Evolutionary conservation across 1,140 invertebrate species (phyloP), one percentile per base, ranked within the genome.

Genomic region (Camponotus floridanus): DNA sequence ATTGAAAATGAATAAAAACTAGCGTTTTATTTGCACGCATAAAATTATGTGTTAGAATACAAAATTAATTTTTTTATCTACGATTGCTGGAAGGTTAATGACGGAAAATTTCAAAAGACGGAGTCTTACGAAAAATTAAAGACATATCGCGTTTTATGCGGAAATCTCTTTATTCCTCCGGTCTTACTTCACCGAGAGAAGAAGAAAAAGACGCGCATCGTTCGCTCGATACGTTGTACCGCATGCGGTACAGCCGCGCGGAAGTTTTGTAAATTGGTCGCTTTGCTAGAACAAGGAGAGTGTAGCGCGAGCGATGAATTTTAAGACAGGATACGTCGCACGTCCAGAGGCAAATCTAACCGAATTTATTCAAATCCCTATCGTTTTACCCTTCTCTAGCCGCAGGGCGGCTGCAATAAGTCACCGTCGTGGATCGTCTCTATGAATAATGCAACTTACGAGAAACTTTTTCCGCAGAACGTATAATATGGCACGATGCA

Each of bases 281-380:
- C 67, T 73, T 73, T 73, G 51, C 57, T n/a, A 31, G 15, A 65
- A 57, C 26, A 61, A 71, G 59, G 36, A 42, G 39, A 48, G 51
- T 76, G 73, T 78, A 59, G 51, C 36, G 73, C 64, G 39, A 74
- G 57, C 71, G 78, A 86, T 89, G 87, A 89, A 89, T 89, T 86
- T 89, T 71, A 88, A 64, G 59, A 39, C 48, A 79, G 85, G 76
- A 88, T 89, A 90, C 78, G 85, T 79, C 39, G 67, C 61, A 62
- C 59, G 57, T 45, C 59, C 64, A 68, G 78, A 39, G 36, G 76
- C 61, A 86, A 87, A 80, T 87, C 88, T 87, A 85, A 91, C 90
- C 68, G 88, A 90, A 91, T 91, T 91, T 91, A 92, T 92, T 92
- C 91, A 91, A 91, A 91, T 92, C 86, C 91, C 87, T 88, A 86